Evolutionary conservation across 2,888 invertebrate species (phyloP), one percentile per base, ranked within the genome.

Genomic region (Crematogaster levior): DNA sequence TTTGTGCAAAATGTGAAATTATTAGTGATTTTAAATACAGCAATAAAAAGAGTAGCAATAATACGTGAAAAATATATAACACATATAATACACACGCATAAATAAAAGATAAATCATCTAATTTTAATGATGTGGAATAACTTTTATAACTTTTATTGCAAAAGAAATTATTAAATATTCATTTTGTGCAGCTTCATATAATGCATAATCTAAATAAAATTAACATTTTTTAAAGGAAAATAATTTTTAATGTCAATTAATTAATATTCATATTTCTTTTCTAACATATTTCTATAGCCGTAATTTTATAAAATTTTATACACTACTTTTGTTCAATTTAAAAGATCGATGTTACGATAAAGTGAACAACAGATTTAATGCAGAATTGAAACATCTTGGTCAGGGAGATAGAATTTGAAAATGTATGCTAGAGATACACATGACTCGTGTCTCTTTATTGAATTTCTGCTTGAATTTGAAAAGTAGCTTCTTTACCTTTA

Each of bases 121-220:
- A 65, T 21, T 43, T 63, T 43, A 65, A 43, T 5, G 6, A 70
- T 40, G 7, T 56, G 37, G 21, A 72, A 40, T 30, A 40, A 56
- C 2, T 58, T 40, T 27, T 56, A 40, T 12, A 27, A 70, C 15
- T 51, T 51, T 70, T 5, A 24, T 18, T 24, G 18, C 27, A 15
- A 56, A 70, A 15, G 5, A 27, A 58, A 58, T 9, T 56, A 7
- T 27, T 58, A 30, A 72, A 72, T 56, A 53, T 24, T 37, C 10
- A 34, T 53, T 53, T 15, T 53, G 21, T 30, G 5, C 5, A 24
- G 24, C 7, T 53, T 40, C 4, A 27, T 6, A 40, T 15, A 58
- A 21, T 51, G n/a, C 61, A 63, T 40, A 70, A 53, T 3, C 37
- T 40, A 18, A 58, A 40, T 58, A 58, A 58, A 12, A 58, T 40